Evolutionary conservation across 92 coral and sea anemone species (phyloP).

Genomic region (Parazoanthus swiftii): DNA sequence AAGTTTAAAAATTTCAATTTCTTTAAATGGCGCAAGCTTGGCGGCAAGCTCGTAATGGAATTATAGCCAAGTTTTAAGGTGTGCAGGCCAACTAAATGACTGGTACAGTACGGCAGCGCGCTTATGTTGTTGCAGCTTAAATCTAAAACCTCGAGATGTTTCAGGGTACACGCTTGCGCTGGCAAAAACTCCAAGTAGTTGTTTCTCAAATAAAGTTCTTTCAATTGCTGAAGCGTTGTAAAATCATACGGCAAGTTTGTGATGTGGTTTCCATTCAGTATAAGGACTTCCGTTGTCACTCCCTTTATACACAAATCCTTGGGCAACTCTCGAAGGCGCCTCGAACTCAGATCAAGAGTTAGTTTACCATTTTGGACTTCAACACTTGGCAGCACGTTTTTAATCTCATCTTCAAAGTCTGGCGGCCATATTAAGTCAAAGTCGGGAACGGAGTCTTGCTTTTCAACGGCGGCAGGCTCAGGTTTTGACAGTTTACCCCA

Average conservation of each 20-base stretch:
- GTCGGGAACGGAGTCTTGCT: constrained; percentile 29
- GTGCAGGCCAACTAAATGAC: constrained; percentile 66
- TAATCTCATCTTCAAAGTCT: constrained; percentile 52
- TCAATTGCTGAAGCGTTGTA: constrained; percentile 62
- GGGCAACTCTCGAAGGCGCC: constrained; percentile 64
- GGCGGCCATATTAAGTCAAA: constrained; percentile 66
- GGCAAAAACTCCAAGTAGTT: constrained; percentile 78
- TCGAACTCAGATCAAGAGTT: constrained; percentile 68
- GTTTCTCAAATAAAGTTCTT: constrained; percentile 72
- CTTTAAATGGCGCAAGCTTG: constrained; percentile 61
- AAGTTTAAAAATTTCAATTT: constrained; percentile 59
- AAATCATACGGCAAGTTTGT: constrained; percentile 74
- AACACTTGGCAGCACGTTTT: constrained; percentile 57
- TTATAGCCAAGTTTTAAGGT: constrained; percentile 65
- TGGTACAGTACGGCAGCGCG: constrained; percentile 69
- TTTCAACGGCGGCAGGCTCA: not conserved
- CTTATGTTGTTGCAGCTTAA: constrained; percentile 65
- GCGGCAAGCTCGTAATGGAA: constrained; percentile 57
- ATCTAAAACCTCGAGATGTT: constrained; percentile 73
- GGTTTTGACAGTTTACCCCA: constrained; percentile 26
- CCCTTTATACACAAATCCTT: constrained; percentile 52
- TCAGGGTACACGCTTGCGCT: constrained; percentile 79
- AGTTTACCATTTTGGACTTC: constrained; percentile 59
- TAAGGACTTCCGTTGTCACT: constrained; percentile 53
- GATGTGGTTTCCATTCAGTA: constrained; percentile 71